Evolutionary conservation across 1,140 invertebrate genomes (phyloP), one percentile per base, ranked within the genome.

Genomic region (Meloidogyne exigua): DNA sequence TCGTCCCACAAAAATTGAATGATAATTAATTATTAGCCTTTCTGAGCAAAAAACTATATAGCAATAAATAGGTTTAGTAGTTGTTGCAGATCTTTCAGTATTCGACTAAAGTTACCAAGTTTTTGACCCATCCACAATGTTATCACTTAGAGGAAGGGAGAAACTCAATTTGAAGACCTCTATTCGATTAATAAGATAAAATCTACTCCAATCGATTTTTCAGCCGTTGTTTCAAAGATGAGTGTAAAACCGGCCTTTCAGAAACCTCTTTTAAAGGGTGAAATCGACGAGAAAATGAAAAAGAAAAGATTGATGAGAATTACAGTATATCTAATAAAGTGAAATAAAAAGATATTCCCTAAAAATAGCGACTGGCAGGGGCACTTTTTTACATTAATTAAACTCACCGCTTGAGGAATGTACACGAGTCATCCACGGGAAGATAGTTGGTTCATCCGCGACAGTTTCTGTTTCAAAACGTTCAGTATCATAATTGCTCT

Each of bases 401-500:
- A 63, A 77, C 83, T 77, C 42, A 83, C 82, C 76, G 75, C 63
- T 77, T 28, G 76, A 74, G 32, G 83, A 85, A 68, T 83, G 82
- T 18, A 85, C 83, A 3, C 82, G 73, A 1, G 82, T 83, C 82
- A 83, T 83, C 82, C 82, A 83, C 13, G 82, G 83, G 63, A 83
- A 83, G 68, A 83, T 78, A 9, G 82, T 73, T 21, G 71, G 39
- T 21, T 62, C 21, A 28, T 73, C 71, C 21, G 57, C 13, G 0
- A 26, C 62, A 25, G 49, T 25, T 63, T 21, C 71, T 36, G 71
- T 73, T 12, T 36, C n/a, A 7, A n/a, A 57, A 18, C 68, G 25
- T n/a, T 57, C 49, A 57, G 13, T n/a, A 57, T 57, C 49, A 49
- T 49, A 18, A 4, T 26, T 15, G 15, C 7, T 67, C 26, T 28